Conservation (phyloP, 2,113 vertebrate genomes). For the Cavia porcellus region DNA sequence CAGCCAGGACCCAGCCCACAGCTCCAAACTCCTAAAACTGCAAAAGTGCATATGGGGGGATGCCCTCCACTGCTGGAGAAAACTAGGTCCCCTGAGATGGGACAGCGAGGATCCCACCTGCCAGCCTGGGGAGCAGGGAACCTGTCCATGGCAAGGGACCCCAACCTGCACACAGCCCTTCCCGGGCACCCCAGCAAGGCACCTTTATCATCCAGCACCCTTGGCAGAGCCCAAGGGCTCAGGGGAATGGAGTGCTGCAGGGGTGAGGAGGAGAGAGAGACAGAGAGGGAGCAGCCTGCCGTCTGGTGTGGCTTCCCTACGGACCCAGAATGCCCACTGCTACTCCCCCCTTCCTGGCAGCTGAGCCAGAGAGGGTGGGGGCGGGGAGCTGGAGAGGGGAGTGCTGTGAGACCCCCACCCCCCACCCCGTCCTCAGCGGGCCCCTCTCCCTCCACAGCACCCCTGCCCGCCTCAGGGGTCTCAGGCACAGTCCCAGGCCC, state of each 20-base stretch:
- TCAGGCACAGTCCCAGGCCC: conserved; percentile 10
- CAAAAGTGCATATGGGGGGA: neutral
- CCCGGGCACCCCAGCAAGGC: neutral
- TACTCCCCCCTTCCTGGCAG: conserved; percentile 67
- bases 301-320: neutral
- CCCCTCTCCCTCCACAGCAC: conserved; percentile 17
- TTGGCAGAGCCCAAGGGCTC: neutral
- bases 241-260: neutral
- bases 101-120: neutral
- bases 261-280: neutral
- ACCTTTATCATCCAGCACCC: conserved; percentile 10
- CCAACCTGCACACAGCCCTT: neutral
- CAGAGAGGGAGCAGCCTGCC: neutral
- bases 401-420: conserved; percentile 47
- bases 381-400: conserved; percentile 10
- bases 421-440: neutral
- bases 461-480: conserved; percentile 65
- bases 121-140: neutral
- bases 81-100: neutral
- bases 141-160: neutral
- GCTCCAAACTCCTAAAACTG: neutral
- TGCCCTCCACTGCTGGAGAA: neutral
- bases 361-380: conserved; percentile 55
- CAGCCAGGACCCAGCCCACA: neutral
- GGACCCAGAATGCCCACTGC: neutral